phyloP scores from a whole-genome alignment of 2,113 vertebrate genomes.

The Phylloscopus trochiloides region DNA sequence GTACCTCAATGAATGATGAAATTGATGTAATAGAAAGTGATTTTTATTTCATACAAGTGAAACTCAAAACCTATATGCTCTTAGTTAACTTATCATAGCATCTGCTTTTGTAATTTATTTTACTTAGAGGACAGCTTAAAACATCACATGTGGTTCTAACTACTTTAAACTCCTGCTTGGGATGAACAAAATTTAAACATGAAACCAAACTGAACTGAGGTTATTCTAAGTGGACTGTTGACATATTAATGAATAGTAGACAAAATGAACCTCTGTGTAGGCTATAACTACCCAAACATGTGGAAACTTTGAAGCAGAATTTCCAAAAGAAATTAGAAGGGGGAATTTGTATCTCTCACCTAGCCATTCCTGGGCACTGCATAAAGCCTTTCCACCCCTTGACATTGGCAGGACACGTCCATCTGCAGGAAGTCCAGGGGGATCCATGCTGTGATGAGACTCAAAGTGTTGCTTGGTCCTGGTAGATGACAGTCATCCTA shows the following conservation, averaged over 20 bases:
- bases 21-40: neutral
- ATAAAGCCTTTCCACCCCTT: neutral
- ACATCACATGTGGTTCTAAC: neutral
- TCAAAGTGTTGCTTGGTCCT: neutral
- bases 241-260: neutral
- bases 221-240: neutral
- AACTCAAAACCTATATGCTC: neutral
- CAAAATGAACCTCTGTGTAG: neutral
- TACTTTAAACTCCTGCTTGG: neutral
- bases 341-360: neutral
- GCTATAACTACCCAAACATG: neutral
- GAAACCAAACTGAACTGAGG: neutral
- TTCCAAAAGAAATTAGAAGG: neutral
- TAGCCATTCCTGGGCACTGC: neutral
- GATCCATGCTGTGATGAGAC: neutral
- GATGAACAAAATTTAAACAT: neutral
- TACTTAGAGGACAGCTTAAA: neutral
- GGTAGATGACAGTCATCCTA: neutral
- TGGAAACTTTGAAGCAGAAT: neutral
- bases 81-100: neutral
- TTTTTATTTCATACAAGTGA: neutral
- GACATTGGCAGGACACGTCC: neutral
- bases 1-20: neutral
- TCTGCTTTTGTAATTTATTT: neutral
- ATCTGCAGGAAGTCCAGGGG: neutral